Evolutionary conservation across 2,888 invertebrate species (phyloP).

Genomic region (Stratiomys singularior): DNA sequence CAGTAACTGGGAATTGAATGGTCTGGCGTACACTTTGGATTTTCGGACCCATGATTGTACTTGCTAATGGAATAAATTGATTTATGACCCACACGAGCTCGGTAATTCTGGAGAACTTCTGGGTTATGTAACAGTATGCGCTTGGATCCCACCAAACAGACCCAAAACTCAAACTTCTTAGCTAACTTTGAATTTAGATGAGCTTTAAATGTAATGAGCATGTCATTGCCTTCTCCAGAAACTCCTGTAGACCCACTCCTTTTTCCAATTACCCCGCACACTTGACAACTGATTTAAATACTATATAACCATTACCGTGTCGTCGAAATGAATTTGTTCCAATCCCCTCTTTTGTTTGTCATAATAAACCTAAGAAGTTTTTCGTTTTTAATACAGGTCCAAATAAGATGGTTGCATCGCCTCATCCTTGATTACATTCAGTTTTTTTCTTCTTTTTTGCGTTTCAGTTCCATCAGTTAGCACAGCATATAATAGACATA

Average conservation of each 20-base stretch:
- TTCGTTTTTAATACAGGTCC: background rate
- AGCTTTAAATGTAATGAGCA: background rate
- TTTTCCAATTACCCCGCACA: constrained; percentile 40
- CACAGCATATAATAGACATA: constrained; percentile 47
- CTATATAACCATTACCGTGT: constrained; percentile 38
- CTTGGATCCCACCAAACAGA: too few species aligned
- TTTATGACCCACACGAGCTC: too few species aligned
- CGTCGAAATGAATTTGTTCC: constrained; percentile 22
- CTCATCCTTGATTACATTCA: background rate
- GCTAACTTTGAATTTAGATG: too few species aligned
- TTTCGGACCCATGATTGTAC: too few species aligned
- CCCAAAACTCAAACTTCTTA: too few species aligned
- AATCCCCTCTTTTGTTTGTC: background rate
- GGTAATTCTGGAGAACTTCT: too few species aligned
- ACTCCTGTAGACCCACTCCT: background rate
- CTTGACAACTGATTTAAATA: constrained; percentile 4
- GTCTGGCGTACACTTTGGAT: too few species aligned
- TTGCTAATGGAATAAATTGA: too few species aligned
- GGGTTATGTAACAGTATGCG: too few species aligned
- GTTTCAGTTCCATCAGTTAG: constrained; percentile 45
- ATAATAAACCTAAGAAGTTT: background rate
- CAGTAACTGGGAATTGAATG: too few species aligned
- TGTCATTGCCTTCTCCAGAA: background rate
- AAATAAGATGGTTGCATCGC: constrained; percentile 10
- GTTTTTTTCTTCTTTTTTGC: background rate